Evolutionary conservation across 2,797 vertebrate genomes (phyloP), one percentile per base, ranked within the genome.

Genomic region (Lacerta agilis): DNA sequence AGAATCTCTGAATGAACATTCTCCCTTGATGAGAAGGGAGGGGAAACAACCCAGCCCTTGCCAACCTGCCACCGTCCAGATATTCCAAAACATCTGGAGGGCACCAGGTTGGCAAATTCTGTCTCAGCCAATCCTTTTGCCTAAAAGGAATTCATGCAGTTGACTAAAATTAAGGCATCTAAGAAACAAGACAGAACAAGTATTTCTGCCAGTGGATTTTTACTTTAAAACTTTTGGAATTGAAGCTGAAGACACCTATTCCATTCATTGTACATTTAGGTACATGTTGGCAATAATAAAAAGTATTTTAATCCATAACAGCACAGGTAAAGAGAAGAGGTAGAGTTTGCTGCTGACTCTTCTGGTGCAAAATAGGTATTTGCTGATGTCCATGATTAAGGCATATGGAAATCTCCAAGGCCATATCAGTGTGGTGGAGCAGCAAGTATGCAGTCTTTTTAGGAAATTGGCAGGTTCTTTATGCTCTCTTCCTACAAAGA

Each of bases 151-250:
- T 64, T 64, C 18, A 64, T 64, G 18, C 61, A 64, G 49, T 55
- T 55, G 61, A 64, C 61, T 23, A 64, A 64, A 64, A 64, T 23
- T 18, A 64, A 64, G 61, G 61, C 61, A 90, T 6, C 76, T 78
- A 73, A 91, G 69, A 85, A 92, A 88, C 92, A 92, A 94, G 93
- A 92, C 89, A 83, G 75, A 89, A 91, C 91, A 93, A 89, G 83
- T 87, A 27, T 86, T 87, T 87, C 88, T 45, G 75, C 43, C 86
- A 87, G 0, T 49, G n/a, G 6, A 25, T 0, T 90, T 89, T 73
- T 38, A 64, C 55, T n/a, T 2, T 7, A 38, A 25, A 23, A 0
- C 3, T 72, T 89, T 92, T 3, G 84, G 69, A 91, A 90, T 81
- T 3, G 61, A 58, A 81, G 29, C n/a, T n/a, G 38, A 25, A 84